These are phyloP conservation scores for Cydia splendana DNA, from an alignment of 1,140 invertebrate species.

Conservation along the genomic window DNA sequence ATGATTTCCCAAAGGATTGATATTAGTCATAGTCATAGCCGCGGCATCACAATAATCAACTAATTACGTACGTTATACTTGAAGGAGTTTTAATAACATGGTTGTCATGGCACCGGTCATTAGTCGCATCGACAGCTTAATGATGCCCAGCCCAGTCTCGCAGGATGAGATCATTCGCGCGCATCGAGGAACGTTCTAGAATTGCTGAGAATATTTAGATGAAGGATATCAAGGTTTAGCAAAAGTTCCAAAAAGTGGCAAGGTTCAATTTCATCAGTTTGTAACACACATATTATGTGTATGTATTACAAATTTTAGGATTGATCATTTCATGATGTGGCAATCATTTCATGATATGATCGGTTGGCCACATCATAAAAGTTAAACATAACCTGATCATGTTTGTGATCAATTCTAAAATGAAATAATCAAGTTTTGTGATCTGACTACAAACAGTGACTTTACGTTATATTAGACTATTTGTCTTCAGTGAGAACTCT, in stretches of 20 bases:
- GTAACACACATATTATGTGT: too few species aligned
- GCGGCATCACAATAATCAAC: not conserved
- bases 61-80: conserved; percentile 4
- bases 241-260: not conserved
- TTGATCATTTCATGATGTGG: too few species aligned
- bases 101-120: conserved; percentile 13
- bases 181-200: conserved; percentile 8
- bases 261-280: too few species aligned
- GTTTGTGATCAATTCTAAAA: too few species aligned
- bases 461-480: too few species aligned
- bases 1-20: not conserved
- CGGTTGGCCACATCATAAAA: too few species aligned
- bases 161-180: conserved; percentile 16
- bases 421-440: too few species aligned
- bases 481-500: too few species aligned
- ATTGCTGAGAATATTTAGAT: not conserved
- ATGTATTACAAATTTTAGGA: too few species aligned
- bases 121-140: conserved; percentile 17
- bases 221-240: not conserved
- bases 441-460: too few species aligned
- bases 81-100: conserved; percentile 4
- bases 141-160: not conserved
- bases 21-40: not conserved
- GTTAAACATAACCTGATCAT: too few species aligned
- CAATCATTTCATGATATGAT: too few species aligned